Base-by-base conservation (phyloP, 2,797 vertebrate species). In the Diglossa cyanea region DNA sequence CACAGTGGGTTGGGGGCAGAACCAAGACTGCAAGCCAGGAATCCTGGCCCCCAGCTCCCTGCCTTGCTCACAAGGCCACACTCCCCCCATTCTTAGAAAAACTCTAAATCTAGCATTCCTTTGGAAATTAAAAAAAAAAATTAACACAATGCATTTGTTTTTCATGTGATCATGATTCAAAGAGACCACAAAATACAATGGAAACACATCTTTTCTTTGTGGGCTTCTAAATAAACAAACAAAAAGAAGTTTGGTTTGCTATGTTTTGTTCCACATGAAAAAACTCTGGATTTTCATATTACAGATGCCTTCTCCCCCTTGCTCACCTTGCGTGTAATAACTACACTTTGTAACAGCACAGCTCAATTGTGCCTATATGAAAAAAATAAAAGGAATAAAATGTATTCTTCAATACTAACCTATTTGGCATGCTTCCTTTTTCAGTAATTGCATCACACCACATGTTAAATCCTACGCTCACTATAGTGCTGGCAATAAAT, bases 391-490 rank as follows among this genome's bases (percentile, higher is more conserved):
- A 21, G 13, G 26, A 74, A 87, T 42, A 86, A 88, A 94, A 66
- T 21, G 28, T 89, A 28, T 67, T 93, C 35, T 95, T 83, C 47
- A 70, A 42, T 92, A 95, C 98, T 62, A 86, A 99, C 99, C 99
- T 99, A 98, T 98, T 98, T 51, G 98, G 98, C 98, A 98, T 97
- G 33, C 96, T 98, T 93, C 99, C 99, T 74, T 98, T 98, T 96
- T 99, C 99, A 0, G 99, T 99, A 97, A 99, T 90, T 81, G 99
- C 97, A 33, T 99, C 99, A 30, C 99, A 99, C 99, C 99, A 99
- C 98, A 99, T 98, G 97, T 99, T 99, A 97, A 99, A 99, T 62
- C 99, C 99, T 97, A 99, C 99, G 11, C 98, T 99, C 96, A 99
- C 98, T 20, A 99, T 99, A 90, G 99, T 99, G 98, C 99, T 99